Evolutionary conservation across 2,113 vertebrate species (phyloP).

Genomic region (Zosterops borbonicus): DNA sequence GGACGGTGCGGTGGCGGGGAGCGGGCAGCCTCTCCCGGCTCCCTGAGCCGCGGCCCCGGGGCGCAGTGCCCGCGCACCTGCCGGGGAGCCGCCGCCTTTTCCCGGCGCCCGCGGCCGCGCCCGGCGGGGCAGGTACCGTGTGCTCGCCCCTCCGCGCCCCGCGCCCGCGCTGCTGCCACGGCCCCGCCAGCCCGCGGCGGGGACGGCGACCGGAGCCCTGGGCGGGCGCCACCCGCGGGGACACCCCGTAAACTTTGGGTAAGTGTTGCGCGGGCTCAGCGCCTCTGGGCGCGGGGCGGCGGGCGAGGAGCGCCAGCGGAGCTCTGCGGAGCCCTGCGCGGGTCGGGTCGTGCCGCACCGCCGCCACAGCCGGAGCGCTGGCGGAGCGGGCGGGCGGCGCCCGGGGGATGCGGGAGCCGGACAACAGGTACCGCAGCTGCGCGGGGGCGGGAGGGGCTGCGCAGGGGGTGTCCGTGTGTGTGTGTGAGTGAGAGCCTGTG

Average conservation of each 20-base stretch:
- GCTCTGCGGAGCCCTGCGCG: not conserved
- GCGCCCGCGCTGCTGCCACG: not conserved
- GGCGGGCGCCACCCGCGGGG: not conserved
- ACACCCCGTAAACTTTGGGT: not conserved
- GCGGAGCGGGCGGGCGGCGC: not conserved
- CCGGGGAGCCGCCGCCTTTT: not conserved
- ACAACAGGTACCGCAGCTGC: conserved; percentile 20
- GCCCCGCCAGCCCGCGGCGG: not conserved
- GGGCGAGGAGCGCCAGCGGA: not conserved
- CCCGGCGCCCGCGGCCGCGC: not conserved
- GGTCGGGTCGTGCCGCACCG: not conserved
- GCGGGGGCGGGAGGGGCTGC: not conserved
- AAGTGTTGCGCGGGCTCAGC: not conserved
- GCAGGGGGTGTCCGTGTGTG: not conserved
- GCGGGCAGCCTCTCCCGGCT: not conserved
- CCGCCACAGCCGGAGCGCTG: not conserved
- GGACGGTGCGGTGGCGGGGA: not conserved
- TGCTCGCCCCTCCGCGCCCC: not conserved
- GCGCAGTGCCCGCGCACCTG: not conserved
- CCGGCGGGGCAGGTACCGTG: not conserved
- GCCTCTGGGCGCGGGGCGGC: not conserved
- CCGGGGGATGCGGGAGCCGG: not conserved
- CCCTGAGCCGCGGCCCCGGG: not conserved
- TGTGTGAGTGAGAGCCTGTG: no score
- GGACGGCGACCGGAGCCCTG: not conserved